Evolutionary conservation across 2,113 vertebrate genomes (phyloP).

Genomic region (Podarcis muralis): DNA sequence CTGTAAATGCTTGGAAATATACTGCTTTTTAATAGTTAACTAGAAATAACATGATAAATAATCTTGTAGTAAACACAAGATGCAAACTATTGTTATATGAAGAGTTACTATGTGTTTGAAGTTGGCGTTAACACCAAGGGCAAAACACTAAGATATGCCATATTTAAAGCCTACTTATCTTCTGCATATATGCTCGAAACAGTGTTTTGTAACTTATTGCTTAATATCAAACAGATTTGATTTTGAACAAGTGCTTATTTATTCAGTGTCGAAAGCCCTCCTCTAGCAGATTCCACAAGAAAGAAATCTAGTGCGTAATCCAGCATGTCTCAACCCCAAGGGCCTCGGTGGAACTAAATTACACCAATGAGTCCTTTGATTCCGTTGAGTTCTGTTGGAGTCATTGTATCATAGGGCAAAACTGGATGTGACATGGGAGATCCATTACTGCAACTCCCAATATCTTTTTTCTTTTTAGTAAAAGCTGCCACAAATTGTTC

Average conservation of each 20-base stretch:
- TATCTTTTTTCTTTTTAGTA: background rate
- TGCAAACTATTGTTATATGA: conserved; percentile 51
- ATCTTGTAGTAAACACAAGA: conserved; percentile 55
- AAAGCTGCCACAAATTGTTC: background rate
- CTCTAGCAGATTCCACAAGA: conserved; percentile 1
- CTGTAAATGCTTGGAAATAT: conserved; percentile 70
- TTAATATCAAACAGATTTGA: conserved; percentile 42
- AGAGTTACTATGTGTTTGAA: conserved; percentile 59
- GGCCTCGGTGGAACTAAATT: background rate
- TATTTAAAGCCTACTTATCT: conserved; percentile 48
- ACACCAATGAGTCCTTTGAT: background rate
- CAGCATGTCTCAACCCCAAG: background rate
- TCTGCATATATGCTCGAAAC: conserved; percentile 46
- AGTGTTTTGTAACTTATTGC: conserved; percentile 28
- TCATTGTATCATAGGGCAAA: background rate
- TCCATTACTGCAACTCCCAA: too few relatives aligned
- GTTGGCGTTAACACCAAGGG: conserved; percentile 44
- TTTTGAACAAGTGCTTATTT: conserved; percentile 45
- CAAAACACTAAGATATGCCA: conserved; percentile 48
- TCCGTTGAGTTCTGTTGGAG: background rate
- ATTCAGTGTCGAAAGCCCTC: conserved; percentile 8
- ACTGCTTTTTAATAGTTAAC: conserved; percentile 57
- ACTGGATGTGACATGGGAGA: background rate
- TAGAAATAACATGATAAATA: conserved; percentile 72
- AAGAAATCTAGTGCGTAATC: background rate